These are phyloP conservation scores for Crocallis elinguaria DNA, from an alignment of 2,888 invertebrate genomes.

Conservation along the genomic window DNA sequence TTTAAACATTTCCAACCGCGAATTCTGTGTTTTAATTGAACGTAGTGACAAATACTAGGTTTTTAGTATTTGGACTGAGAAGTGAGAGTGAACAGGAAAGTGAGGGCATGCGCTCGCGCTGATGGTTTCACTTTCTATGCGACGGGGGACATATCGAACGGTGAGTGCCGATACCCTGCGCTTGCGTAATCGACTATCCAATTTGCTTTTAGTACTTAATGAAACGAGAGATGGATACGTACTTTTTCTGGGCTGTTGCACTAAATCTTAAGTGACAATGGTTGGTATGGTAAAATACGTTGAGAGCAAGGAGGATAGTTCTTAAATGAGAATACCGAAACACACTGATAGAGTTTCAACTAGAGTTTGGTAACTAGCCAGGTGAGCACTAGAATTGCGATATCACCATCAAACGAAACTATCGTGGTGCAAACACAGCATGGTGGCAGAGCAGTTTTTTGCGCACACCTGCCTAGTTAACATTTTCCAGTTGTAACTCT, in stretches of 20 bases:
- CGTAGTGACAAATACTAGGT: constrained; percentile 23
- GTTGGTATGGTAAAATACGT: too few species aligned
- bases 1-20: constrained; percentile 47
- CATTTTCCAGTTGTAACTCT: too few species aligned
- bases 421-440: too few species aligned
- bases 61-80: constrained; percentile 53
- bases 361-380: too few species aligned
- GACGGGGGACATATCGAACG: constrained; percentile 66
- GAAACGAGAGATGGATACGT: not conserved
- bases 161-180: constrained; percentile 56
- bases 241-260: not conserved
- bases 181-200: constrained; percentile 17
- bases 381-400: too few species aligned
- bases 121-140: constrained; percentile 77
- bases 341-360: too few species aligned
- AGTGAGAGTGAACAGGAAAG: constrained; percentile 59
- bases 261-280: too few species aligned
- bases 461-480: too few species aligned
- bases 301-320: too few species aligned
- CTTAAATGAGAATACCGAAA: too few species aligned
- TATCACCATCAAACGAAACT: too few species aligned
- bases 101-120: constrained; percentile 60
- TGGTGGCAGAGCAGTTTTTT: too few species aligned
- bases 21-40: constrained; percentile 36
- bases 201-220: constrained; percentile 11